Conservation (phyloP, 2,797 vertebrate genomes). For the Acridotheres tristis region DNA sequence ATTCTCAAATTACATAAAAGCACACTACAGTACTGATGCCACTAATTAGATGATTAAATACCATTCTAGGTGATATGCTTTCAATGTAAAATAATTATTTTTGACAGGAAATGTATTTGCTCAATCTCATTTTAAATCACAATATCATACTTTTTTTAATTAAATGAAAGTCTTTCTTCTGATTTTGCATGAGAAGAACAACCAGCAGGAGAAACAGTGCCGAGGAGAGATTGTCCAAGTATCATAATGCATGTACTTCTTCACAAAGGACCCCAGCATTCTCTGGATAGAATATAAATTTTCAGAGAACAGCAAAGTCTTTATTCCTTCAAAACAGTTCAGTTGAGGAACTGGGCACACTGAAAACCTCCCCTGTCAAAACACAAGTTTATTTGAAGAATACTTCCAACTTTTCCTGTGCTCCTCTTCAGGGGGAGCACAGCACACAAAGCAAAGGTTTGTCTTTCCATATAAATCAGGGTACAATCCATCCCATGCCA, state of each 20-base stretch:
- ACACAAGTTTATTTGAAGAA: background rate
- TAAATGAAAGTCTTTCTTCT: conserved; percentile 42
- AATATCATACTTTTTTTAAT: conserved; percentile 54
- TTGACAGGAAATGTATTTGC: conserved; percentile 65
- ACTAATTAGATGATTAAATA: conserved; percentile 75
- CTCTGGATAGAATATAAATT: conserved; percentile 34
- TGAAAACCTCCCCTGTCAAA: conserved; percentile 14
- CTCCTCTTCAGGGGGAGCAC: background rate
- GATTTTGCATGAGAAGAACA: conserved; percentile 25
- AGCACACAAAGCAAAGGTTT: background rate
- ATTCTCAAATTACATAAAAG: conserved; percentile 36
- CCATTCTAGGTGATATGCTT: conserved; percentile 66
- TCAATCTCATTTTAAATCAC: conserved; percentile 64
- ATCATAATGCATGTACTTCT: background rate
- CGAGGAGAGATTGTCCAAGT: background rate
- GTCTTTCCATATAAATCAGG: background rate
- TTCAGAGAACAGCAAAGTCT: conserved; percentile 24
- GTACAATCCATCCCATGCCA: background rate
- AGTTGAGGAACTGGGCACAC: background rate
- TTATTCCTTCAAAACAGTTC: conserved; percentile 7
- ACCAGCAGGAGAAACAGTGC: background rate
- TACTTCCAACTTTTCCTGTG: background rate
- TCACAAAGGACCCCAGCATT: background rate
- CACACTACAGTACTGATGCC: background rate
- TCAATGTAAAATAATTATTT: conserved; percentile 71